A percentile compares a stretch with the other conserved stretches of the same genome.
Conservation (phyloP, 2,113 vertebrate genomes). For the Antechinus flavipes region DNA sequence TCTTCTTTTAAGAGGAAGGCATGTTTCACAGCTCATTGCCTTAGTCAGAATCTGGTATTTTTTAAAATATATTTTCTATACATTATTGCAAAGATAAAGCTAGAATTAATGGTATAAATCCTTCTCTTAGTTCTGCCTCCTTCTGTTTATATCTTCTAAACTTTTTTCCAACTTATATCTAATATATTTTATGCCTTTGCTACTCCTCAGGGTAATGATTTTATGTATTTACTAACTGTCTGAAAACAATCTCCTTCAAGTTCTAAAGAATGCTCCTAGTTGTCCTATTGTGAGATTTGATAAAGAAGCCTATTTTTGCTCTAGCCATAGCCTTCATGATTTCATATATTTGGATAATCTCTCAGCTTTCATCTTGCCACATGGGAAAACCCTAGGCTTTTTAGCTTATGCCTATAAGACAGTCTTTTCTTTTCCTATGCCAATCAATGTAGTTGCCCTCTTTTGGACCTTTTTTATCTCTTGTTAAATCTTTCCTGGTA, state of each 20-base stretch:
- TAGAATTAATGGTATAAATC: not conserved
- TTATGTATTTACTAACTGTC: constrained; percentile 35
- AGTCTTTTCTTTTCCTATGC: constrained; percentile 17
- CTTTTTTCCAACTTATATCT: not conserved
- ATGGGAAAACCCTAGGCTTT: not conserved
- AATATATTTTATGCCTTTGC: constrained; percentile 14
- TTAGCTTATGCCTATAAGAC: constrained; percentile 6
- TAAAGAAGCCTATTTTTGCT: not conserved
- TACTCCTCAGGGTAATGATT: constrained; percentile 62
- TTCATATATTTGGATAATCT: not conserved
- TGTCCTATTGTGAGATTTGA: constrained; percentile 21
- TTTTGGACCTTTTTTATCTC: not conserved
- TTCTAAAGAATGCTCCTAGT: constrained; percentile 35
- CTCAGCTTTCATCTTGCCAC: constrained; percentile 13
- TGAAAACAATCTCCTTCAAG: constrained; percentile 18
- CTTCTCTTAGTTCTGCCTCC: not conserved
- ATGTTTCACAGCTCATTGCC: not conserved
- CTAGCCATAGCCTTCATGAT: not conserved
- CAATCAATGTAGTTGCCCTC: constrained; percentile 15
- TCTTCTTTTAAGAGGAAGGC: not conserved
- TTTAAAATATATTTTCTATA: not conserved
- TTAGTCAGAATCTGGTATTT: not conserved
- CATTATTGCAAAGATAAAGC: not conserved
- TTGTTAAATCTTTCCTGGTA: constrained; percentile 18
- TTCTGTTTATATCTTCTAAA: not conserved